A percentile compares a stretch with the other conserved stretches of the same genome.
These are phyloP conservation scores for Strigamia crassipes DNA, from an alignment of 2,888 invertebrate genomes.

Conservation along the genomic window DNA sequence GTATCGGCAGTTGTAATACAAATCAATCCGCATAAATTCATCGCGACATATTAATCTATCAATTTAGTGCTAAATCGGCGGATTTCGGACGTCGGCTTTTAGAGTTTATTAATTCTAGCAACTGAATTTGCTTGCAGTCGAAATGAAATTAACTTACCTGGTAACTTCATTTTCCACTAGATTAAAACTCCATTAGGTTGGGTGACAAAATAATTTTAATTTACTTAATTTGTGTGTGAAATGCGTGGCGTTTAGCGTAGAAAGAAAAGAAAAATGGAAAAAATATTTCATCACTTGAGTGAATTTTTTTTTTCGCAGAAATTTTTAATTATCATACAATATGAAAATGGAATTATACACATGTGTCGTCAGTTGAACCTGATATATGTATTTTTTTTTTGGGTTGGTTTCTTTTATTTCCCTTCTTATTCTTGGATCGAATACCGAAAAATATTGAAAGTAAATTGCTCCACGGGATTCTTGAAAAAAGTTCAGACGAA, in stretches of 20 bases:
- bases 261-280: not conserved
- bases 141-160: not conserved
- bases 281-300: not conserved
- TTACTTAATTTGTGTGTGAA: not conserved
- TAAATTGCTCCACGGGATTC: not conserved
- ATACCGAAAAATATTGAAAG: not conserved
- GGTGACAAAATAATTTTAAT: not conserved
- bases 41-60: too few relatives aligned
- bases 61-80: not conserved
- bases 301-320: not conserved
- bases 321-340: constrained; percentile 22
- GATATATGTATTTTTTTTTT: not conserved
- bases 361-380: constrained; percentile 15
- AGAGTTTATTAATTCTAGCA: not conserved
- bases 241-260: not conserved
- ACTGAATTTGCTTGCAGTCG: not conserved
- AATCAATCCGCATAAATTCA: not conserved
- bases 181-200: not conserved
- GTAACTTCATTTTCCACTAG: not conserved
- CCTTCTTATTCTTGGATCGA: not conserved
- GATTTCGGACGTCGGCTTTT: not conserved
- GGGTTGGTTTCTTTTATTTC: not conserved
- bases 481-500: not conserved
- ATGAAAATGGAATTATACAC: constrained; percentile 40
- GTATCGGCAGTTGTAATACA: too few relatives aligned